Conservation (phyloP, 1,140 invertebrate species). For the Acromyrmex heyeri region DNA sequence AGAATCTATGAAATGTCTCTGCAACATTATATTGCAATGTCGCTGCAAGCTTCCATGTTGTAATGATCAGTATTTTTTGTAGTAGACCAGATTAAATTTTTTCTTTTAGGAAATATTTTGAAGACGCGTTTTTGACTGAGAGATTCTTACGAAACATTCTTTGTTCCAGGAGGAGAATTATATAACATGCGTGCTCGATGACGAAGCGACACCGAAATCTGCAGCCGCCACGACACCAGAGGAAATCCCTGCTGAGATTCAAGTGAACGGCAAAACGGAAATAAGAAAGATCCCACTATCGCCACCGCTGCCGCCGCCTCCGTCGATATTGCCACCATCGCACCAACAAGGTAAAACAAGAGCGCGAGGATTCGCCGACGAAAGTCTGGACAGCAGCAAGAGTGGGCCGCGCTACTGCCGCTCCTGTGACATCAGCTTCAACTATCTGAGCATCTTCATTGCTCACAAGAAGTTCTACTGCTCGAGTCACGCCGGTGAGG, state of each 20-base stretch:
- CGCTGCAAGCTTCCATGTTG: no score
- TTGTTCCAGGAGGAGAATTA: slow-evolving; percentile 93
- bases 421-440: no score
- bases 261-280: slow-evolving; percentile 84
- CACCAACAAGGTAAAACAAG: slow-evolving; percentile 82
- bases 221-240: slow-evolving; percentile 81
- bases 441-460: no score
- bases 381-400: slow-evolving; percentile 84
- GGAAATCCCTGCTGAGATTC: slow-evolving; percentile 79
- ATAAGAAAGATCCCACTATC: slow-evolving; percentile 81
- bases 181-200: slow-evolving; percentile 95
- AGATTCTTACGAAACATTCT: background rate
- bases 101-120: background rate
- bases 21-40: no score
- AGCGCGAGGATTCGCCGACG: slow-evolving; percentile 85
- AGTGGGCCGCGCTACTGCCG: slow-evolving; percentile 91
- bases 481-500: no score
- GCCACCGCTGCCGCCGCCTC: slow-evolving; percentile 70
- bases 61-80: background rate
- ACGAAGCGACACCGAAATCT: slow-evolving; percentile 88
- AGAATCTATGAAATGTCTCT: background rate
- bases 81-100: background rate
- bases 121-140: background rate
- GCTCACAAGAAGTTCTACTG: no score
- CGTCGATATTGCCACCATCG: slow-evolving; percentile 66